Base-by-base conservation (phyloP, 2,797 vertebrate genomes). In the Sylvia borin region DNA sequence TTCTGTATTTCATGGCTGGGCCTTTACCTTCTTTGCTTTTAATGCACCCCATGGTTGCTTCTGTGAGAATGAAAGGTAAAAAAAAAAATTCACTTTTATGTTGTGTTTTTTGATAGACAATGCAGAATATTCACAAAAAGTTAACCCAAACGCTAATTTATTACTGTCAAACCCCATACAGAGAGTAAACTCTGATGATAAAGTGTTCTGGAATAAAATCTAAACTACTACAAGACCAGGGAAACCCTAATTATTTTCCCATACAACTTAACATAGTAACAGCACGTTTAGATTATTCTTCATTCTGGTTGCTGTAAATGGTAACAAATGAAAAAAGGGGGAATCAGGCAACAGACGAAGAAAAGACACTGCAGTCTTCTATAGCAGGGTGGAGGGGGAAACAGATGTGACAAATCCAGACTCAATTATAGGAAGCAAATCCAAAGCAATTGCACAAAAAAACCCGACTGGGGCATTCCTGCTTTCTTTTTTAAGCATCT, bases 21-120 rank as follows among this genome's bases (percentile, higher is more conserved):
- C 98, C 98, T 98, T 99, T 99, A 97, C 99, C 98, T 97, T 99
- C 98, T 97, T 99, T 99, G 97, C 99, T 99, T 98, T 99, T 99
- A 93, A 99, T 98, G 96, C 99, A 99, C 97, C 99, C 99, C 99
- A 99, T 99, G 75, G 97, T 98, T 94, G 97, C 95, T 96, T 93
- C 98, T 98, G 92, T 54, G 70, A 93, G 77, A 75, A 84, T 7
- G 22, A 95, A 19, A 88, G 65, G 8, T 2, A 8, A 17, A 32
- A 51, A 94, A 88, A 53, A 57, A 86, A 60, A 19, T 51, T 88
- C 5, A 82, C 13, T 12, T 80, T 55, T 31, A 51, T 10, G 8
- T 13, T 65, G 19, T 4, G 1, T 34, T 29, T 81, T 48, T 40
- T 64, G 26, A 76, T 13, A 77, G 21, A 8, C 45, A 85, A 67